These are phyloP conservation scores for Calyptommatus sinebrachiatus DNA, from an alignment of 2,113 vertebrate genomes.

Conservation along the genomic window DNA sequence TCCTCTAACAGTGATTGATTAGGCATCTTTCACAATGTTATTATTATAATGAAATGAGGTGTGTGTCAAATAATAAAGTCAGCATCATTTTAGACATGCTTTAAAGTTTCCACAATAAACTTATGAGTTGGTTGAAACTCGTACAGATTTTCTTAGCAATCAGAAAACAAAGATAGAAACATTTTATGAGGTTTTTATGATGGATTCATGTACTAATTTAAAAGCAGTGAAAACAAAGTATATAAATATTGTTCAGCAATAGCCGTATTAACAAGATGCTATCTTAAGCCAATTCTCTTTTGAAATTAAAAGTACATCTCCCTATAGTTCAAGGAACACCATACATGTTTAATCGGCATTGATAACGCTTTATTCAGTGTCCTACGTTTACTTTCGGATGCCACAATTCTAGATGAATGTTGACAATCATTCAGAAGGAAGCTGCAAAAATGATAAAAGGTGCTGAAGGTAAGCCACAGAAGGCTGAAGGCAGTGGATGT, in stretches of 20 bases:
- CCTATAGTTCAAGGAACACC: not conserved
- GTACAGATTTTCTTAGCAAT: not conserved
- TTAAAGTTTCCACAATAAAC: slow-evolving; percentile 17
- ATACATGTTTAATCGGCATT: not conserved
- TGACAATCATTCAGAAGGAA: slow-evolving; percentile 7
- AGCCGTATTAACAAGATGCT: not conserved
- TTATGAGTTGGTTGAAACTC: not conserved
- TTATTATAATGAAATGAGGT: not conserved
- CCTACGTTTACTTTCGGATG: not conserved
- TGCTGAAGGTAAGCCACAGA: not conserved
- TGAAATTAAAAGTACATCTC: not conserved
- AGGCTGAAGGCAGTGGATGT: not conserved
- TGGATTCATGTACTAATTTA: not conserved
- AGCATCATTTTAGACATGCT: not conserved
- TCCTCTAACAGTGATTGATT: slow-evolving; percentile 10
- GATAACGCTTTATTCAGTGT: not conserved
- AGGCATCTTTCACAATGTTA: slow-evolving; percentile 9
- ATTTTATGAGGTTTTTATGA: not conserved
- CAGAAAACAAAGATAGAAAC: not conserved
- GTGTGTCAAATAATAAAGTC: not conserved
- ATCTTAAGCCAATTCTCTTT: not conserved
- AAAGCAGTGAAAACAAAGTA: not conserved
- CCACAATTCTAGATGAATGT: not conserved
- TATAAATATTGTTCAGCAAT: not conserved
- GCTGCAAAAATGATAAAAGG: not conserved